Evolutionary conservation across 2,888 invertebrate species (phyloP), one percentile per base, ranked within the genome.

Genomic region (Megaustenia siamemsis): DNA sequence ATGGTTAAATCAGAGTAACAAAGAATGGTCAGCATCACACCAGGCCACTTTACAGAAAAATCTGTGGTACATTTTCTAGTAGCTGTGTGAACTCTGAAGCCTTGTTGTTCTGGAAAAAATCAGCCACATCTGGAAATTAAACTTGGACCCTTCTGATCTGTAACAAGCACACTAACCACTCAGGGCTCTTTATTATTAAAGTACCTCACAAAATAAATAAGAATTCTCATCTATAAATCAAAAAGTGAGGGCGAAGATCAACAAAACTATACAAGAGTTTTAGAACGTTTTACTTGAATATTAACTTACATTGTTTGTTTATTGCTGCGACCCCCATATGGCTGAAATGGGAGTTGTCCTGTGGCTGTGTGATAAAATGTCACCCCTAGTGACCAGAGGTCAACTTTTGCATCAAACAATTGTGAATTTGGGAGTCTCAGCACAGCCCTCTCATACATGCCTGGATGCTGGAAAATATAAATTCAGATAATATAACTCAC

Each of bases 281-380:
- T n/a, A n/a, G n/a, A n/a, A n/a, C n/a, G n/a, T n/a, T 18, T 24
- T 53, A 53, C 53, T 18, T 21, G 1, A 69, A 69, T 40, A 5
- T n/a, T 56, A 66, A 28, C 86, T 88, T 91, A 98, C 99, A 99
- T 99, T 0, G 98, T 98, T 94, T 98, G 97, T 90, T 97, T 97
- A 93, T 98, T 98, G 90, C 97, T 96, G 35, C 99, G 95, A 0
- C 99, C 99, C 2, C 98, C 98, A 93, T 96, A 98, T 0, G 98
- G 98, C 78, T 98, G 95, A 93, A 98, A 99, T 0, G 99, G 98
- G 82, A 99, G 95, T 93, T 97, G 97, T 0, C 98, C 98, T 0
- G 98, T 98, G 0, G 98, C 98, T 1, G 98, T 98, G 94, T 99
- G 98, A 93, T 97, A 99, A 28, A 98, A 94, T 0, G 98, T 99